Evolutionary conservation across 2,113 vertebrate species (phyloP).

Genomic region (Prochilodus magdalenae): DNA sequence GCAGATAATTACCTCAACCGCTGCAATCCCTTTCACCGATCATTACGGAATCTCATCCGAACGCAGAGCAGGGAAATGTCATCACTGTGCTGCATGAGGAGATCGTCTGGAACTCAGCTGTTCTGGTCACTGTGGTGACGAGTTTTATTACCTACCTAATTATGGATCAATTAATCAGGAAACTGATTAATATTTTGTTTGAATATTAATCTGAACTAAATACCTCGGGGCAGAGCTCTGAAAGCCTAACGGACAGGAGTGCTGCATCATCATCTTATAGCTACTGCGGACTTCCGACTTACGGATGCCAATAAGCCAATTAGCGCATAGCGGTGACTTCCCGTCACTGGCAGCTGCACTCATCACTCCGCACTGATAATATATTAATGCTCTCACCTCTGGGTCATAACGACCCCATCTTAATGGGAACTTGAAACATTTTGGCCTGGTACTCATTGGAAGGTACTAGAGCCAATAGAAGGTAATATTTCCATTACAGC

Average conservation of each 20-base stretch:
- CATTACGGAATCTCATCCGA: not conserved
- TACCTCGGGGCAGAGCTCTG: too few relatives aligned
- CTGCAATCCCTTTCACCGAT: not conserved
- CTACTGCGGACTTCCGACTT: not conserved
- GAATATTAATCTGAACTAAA: too few relatives aligned
- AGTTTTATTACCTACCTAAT: too few relatives aligned
- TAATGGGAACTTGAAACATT: too few relatives aligned
- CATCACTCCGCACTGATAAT: not conserved
- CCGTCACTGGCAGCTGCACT: not conserved
- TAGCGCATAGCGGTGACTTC: not conserved
- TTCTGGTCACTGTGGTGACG: too few relatives aligned
- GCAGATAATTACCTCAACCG: constrained; percentile 12
- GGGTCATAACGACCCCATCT: too few relatives aligned
- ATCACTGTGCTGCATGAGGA: not conserved
- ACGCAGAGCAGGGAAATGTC: not conserved
- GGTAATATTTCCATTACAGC: too few relatives aligned
- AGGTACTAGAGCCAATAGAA: too few relatives aligned
- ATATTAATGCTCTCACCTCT: not conserved
- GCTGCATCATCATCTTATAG: not conserved
- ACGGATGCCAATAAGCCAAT: not conserved
- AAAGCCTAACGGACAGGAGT: not conserved
- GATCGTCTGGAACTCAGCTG: not conserved
- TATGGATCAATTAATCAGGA: too few relatives aligned
- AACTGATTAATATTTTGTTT: too few relatives aligned
- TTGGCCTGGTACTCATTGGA: too few relatives aligned